Evolutionary conservation across 2,113 vertebrate genomes (phyloP).

Genomic region (Laterallus jamaicensis): DNA sequence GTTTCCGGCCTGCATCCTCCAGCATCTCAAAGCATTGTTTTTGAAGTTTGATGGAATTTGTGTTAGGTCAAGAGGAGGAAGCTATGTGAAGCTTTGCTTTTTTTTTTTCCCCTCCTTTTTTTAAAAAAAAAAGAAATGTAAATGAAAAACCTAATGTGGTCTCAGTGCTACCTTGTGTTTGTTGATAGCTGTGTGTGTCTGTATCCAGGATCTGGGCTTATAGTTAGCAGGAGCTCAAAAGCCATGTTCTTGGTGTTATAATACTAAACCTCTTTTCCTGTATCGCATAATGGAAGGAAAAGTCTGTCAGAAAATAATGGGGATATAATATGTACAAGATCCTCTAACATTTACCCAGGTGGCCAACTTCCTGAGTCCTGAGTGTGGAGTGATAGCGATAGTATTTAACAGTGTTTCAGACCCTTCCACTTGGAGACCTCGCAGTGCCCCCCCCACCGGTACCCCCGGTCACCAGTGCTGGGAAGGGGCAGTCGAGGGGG

Average conservation of each 20-base stretch:
- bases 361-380: conserved; percentile 67
- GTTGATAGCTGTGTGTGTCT: conserved; percentile 73
- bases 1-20: conserved; percentile 83
- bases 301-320: conserved; percentile 70
- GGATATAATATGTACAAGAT: conserved; percentile 59
- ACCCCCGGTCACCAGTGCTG: neutral
- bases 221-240: conserved; percentile 57
- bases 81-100: conserved; percentile 59
- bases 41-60: conserved; percentile 83
- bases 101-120: neutral
- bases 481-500: neutral
- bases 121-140: conserved; percentile 50
- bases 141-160: conserved; percentile 69
- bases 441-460: accelerated
- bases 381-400: neutral
- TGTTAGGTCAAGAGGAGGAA: conserved; percentile 82
- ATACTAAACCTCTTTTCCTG: conserved; percentile 77
- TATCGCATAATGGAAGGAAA: conserved; percentile 76
- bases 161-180: conserved; percentile 70
- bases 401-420: neutral
- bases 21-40: conserved; percentile 82
- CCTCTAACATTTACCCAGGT: conserved; percentile 72
- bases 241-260: conserved; percentile 52
- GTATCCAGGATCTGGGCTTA: conserved; percentile 82
- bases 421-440: neutral